Base-by-base conservation (phyloP, 2,888 invertebrate genomes). In the Xestia rhomboidea region DNA sequence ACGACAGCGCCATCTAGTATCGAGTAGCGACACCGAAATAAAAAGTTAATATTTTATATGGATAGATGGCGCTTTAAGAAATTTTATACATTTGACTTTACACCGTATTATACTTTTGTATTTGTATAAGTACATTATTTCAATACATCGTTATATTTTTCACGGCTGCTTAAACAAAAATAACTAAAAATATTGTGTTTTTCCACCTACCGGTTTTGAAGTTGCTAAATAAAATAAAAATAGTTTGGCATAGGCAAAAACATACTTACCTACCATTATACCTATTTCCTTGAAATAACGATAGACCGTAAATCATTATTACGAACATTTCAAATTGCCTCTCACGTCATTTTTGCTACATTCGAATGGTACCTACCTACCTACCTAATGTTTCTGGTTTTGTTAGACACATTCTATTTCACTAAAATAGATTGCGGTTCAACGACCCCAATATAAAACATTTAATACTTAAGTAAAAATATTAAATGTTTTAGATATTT, bases 11-110 rank as follows among this genome's bases (percentile, higher is more conserved):
- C 93, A 93, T 91, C 95, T 94, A 91, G 91, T 84, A 91, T 82
- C 85, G 90, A 93, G 92, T 95, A 94, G 95, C 86, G 10, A 70
- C 68, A 93, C 88, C 89, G 76, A 46, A 30, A 0, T 7, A 86
- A 11, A 27, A 30, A 68, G 18, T 69, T 67, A 30, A 72, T 54
- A 21, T 34, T 10, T 46, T 27, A 54, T 8, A 64, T n/a, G 1
- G 10, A 51, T 76, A 93, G 93, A 88, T 91, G 91, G 91, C 91
- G 90, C 74, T 84, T 15, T 68, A 21, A 27, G 41, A 71, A 72
- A 79, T 24, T 27, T 24, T 0, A 11, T 6, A 11, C 7, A 49
- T 49, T 44, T 34, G 2, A 2, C 51, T 46, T 63, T 27, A n/a
- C 2, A 68, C 3, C 1, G n/a, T 2, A n/a, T 5, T 34, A 34